Evolutionary conservation across 2,797 vertebrate genomes (phyloP).

Genomic region (Ctenopoma multispine): DNA sequence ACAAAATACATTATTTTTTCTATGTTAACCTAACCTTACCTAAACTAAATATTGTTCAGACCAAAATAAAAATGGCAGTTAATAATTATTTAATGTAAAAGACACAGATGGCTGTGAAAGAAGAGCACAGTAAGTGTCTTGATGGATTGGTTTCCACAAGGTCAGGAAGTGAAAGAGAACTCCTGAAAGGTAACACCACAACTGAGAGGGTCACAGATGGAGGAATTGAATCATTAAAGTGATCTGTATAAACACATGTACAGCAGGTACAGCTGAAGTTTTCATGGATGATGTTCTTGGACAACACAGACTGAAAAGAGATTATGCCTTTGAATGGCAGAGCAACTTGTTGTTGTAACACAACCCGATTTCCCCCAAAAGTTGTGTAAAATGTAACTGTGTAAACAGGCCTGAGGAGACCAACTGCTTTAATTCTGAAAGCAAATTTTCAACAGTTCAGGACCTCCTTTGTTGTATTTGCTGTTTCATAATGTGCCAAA

Average conservation of each 20-base stretch:
- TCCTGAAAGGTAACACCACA: conserved; percentile 69
- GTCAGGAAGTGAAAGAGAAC: conserved; percentile 66
- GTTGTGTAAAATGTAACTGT: too few relatives aligned
- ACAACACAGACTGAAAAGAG: background rate
- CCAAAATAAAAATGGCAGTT: too few relatives aligned
- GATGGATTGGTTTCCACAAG: conserved; percentile 67
- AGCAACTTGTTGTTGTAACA: conserved; percentile 10
- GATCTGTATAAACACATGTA: conserved; percentile 32
- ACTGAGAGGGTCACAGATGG: conserved; percentile 36
- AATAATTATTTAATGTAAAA: conserved; percentile 21
- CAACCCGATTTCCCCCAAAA: background rate
- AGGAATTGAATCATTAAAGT: conserved; percentile 34
- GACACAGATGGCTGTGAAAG: conserved; percentile 54
- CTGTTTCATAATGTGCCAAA: too few relatives aligned
- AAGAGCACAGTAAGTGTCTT: conserved; percentile 30
- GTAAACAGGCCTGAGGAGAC: too few relatives aligned
- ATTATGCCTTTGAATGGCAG: conserved; percentile 29
- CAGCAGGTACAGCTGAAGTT: conserved; percentile 27
- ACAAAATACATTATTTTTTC: background rate
- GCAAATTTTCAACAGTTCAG: too few relatives aligned
- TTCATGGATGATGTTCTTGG: background rate
- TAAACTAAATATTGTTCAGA: background rate
- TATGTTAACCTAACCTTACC: background rate
- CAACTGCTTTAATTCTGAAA: too few relatives aligned
- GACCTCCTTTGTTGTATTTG: too few relatives aligned